Evolutionary conservation across 92 coral and sea anemone genomes (phyloP).

Genomic region (Epizoanthus rinbou): DNA sequence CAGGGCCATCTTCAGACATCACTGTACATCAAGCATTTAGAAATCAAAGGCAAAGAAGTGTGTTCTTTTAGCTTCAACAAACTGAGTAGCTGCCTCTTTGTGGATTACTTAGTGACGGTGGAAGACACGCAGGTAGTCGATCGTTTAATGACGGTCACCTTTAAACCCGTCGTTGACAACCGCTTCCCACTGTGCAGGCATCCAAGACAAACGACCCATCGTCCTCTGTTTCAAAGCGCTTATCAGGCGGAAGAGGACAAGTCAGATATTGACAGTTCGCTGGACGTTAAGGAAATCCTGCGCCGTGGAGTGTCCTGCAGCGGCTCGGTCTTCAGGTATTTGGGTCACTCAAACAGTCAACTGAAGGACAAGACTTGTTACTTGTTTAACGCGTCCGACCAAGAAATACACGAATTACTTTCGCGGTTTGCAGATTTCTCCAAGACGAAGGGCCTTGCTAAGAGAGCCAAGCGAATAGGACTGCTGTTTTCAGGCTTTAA

Average conservation of each 20-base stretch:
- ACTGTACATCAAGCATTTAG: conserved; percentile 69
- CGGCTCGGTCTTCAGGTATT: conserved; percentile 69
- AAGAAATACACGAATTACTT: conserved; percentile 71
- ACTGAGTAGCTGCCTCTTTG: conserved; percentile 65
- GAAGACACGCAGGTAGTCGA: conserved; percentile 61
- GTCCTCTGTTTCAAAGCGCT: neutral
- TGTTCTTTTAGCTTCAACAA: conserved; percentile 58
- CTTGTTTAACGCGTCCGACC: conserved; percentile 76
- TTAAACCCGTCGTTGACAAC: conserved; percentile 29
- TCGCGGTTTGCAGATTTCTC: conserved; percentile 79
- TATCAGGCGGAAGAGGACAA: neutral
- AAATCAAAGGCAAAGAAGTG: conserved; percentile 60
- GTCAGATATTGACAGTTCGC: conserved; percentile 19
- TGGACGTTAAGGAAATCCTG: conserved; percentile 56
- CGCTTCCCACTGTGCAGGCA: neutral
- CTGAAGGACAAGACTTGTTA: conserved; percentile 81
- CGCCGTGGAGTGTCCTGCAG: conserved; percentile 69
- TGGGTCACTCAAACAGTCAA: conserved; percentile 88
- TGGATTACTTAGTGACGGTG: conserved; percentile 64
- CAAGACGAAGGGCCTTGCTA: conserved; percentile 68
- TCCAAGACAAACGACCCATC: neutral
- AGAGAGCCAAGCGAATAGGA: conserved; percentile 85
- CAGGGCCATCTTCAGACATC: conserved; percentile 50
- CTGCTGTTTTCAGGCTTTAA: conserved; percentile 79
- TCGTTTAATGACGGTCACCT: conserved; percentile 66